Evolutionary conservation across 2,113 vertebrate genomes (phyloP), one percentile per base, ranked within the genome.

Genomic region (Gavialis gangeticus): DNA sequence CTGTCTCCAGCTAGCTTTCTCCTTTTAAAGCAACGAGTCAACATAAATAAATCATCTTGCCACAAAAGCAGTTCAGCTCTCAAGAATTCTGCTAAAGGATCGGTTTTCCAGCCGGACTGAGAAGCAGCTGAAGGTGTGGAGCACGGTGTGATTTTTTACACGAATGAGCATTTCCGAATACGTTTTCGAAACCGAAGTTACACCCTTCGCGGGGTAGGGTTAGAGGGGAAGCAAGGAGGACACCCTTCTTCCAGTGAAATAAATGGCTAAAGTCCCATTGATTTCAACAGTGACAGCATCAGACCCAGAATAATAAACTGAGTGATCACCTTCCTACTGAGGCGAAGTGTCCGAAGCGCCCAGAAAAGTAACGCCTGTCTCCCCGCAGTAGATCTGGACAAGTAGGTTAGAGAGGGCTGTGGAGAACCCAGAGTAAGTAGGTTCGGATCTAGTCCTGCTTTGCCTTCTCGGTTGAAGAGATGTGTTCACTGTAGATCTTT

Each of bases 401-500:
- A 83, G 81, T 0, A 0, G 34, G 71, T 77, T 59, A 5, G 34
- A 30, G 34, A 21, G 25, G 11, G 17, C 8, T 3, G 21, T 55
- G 73, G 75, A 55, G 64, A 3, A 59, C 54, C 7, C 17, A 82
- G 37, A 27, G 83, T 2, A 9, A 59, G 55, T 2, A 18, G 3
- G 28, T 55, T 10, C 1, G 0, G 28, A 46, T 27, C 56, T 71
- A 34, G 30, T 18, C 12, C 76, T 16, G 0, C 0, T 34, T 89
- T 22, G 84, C 22, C 27, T 71, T 89, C 78, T 82, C 22, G 46
- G 34, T 46, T 73, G 21, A 8, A 46, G 24, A 73, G 46, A 46
- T 46, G 46, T 46, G 46, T 46, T 46, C 46, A 46, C 46, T 46
- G 46, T 7, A 46, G 46, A 46, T 46, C 25, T 60, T 83, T 89